These are phyloP conservation scores for Pholis gunnellus DNA, from an alignment of 2,113 vertebrate genomes.

Conservation along the genomic window DNA sequence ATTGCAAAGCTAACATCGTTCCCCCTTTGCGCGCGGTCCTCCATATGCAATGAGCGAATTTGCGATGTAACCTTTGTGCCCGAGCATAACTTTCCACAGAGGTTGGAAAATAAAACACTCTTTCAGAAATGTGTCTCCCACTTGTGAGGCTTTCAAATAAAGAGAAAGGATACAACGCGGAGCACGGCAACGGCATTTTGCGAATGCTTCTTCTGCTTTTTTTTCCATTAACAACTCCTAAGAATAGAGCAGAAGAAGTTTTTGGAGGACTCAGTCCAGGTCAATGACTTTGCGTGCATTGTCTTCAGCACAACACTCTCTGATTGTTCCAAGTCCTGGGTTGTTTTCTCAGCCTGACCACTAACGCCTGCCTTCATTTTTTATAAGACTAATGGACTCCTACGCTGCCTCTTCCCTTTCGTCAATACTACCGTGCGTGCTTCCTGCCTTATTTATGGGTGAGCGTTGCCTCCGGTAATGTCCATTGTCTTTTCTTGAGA, in stretches of 20 bases:
- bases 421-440: conserved; percentile 66
- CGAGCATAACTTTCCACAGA: conserved; percentile 56
- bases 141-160: conserved; percentile 47
- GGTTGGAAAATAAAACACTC: conserved; percentile 42
- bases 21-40: conserved; percentile 25
- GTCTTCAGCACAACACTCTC: conserved; percentile 51
- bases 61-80: conserved; percentile 52
- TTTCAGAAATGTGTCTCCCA: conserved; percentile 35
- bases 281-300: conserved; percentile 72
- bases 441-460: conserved; percentile 81
- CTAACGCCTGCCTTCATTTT: conserved; percentile 77
- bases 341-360: conserved; percentile 66
- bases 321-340: conserved; percentile 57
- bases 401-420: conserved; percentile 48
- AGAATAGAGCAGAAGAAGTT: conserved; percentile 60
- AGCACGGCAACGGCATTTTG: conserved; percentile 5
- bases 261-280: conserved; percentile 54
- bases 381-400: conserved; percentile 86
- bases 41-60: conserved; percentile 29
- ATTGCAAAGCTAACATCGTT: conserved; percentile 54
- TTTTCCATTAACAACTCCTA: conserved; percentile 62
- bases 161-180: conserved; percentile 20
- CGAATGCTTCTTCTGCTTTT: conserved; percentile 41
- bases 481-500: conserved; percentile 71
- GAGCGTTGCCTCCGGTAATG: conserved; percentile 60